phyloP scores from a whole-genome alignment of 2,113 vertebrate genomes.

The Aptenodytes patagonicus region DNA sequence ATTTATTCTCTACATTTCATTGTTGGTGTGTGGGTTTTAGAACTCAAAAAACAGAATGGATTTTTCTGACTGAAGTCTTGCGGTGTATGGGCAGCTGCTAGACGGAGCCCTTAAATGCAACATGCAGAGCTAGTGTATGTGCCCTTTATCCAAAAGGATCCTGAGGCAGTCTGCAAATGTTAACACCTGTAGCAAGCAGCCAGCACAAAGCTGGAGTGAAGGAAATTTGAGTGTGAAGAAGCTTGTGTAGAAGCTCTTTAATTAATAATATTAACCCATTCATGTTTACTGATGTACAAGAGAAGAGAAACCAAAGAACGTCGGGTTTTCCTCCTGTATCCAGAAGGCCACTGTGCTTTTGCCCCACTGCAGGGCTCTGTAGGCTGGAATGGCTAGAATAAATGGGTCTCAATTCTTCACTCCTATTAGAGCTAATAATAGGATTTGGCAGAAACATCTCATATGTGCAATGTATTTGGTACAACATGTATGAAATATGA shows the following conservation, averaged over 20 bases:
- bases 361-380: background rate
- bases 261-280: background rate
- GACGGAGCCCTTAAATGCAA: background rate
- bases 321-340: background rate
- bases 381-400: background rate
- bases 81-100: background rate
- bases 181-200: background rate
- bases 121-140: accelerated
- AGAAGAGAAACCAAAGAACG: background rate
- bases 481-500: accelerated
- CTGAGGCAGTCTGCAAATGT: background rate
- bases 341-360: background rate
- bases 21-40: background rate
- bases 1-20: background rate
- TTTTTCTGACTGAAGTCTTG: background rate
- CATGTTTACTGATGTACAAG: background rate
- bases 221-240: background rate
- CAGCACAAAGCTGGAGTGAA: background rate
- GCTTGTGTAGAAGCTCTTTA: background rate
- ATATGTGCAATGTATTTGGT: background rate
- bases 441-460: background rate
- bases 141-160: background rate
- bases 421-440: background rate
- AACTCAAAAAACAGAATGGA: background rate
- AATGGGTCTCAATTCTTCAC: background rate